A percentile compares a stretch with the other conserved stretches of the same genome.
These are phyloP conservation scores for Lepidocolaptes lacrymiger DNA, from an alignment of 2,797 vertebrate species.

Conservation along the genomic window DNA sequence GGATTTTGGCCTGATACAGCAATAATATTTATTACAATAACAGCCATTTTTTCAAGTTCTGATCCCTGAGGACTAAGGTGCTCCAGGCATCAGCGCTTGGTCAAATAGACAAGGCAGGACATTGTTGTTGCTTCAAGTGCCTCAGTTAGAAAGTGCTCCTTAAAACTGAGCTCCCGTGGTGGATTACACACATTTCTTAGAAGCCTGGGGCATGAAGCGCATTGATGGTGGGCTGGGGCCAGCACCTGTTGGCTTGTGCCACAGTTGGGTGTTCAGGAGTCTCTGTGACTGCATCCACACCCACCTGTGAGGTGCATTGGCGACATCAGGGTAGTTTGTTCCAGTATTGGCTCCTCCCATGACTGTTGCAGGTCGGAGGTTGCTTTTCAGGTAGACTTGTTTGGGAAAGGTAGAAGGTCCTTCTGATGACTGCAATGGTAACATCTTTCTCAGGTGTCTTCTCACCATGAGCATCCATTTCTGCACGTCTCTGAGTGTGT, in stretches of 20 bases:
- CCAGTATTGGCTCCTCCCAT: neutral
- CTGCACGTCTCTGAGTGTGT: neutral
- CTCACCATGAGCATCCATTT: neutral
- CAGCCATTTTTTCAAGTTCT: neutral
- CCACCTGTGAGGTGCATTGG: neutral
- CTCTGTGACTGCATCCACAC: neutral
- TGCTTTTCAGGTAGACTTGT: neutral
- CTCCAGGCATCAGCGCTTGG: neutral
- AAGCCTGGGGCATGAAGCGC: neutral
- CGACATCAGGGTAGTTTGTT: neutral
- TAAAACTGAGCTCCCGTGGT: neutral
- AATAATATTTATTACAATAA: neutral
- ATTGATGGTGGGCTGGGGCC: neutral
- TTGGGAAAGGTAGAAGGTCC: neutral
- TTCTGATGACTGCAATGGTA: neutral
- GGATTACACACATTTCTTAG: neutral
- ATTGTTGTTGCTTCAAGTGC: neutral
- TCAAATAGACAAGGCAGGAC: neutral
- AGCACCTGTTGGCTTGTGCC: neutral
- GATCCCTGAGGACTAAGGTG: neutral
- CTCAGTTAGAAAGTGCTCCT: constrained; percentile 2
- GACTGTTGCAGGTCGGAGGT: neutral
- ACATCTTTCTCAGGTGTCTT: neutral
- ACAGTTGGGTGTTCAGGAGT: neutral
- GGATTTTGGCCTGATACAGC: neutral